phyloP scores from a whole-genome alignment of 1,140 invertebrate genomes.

The Sycophaga agraensis region DNA sequence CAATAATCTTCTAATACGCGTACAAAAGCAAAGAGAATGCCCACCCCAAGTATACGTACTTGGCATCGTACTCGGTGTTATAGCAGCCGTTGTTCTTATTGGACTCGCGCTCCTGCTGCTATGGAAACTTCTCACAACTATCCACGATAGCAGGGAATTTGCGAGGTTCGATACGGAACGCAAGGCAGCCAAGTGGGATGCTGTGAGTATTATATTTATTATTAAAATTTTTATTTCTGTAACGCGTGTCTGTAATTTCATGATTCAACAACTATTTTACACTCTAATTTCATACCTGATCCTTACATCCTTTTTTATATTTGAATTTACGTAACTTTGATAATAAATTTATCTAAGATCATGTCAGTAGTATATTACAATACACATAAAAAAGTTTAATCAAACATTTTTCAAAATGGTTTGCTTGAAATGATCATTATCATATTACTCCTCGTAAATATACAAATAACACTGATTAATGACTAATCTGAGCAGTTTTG shows the following conservation, averaged over 20 bases:
- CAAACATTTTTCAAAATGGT: too few relatives aligned
- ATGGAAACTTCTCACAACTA: slow-evolving; percentile 95
- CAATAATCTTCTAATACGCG: slow-evolving; percentile 61
- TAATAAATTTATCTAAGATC: too few relatives aligned
- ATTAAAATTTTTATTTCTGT: not conserved
- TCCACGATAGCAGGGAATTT: slow-evolving; percentile 94
- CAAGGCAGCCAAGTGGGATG: slow-evolving; percentile 93
- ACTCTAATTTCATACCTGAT: too few relatives aligned
- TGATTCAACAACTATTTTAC: too few relatives aligned
- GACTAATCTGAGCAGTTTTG: too few relatives aligned
- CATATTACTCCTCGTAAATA: too few relatives aligned
- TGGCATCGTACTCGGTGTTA: slow-evolving; percentile 91
- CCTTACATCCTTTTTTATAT: not conserved
- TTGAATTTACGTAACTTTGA: too few relatives aligned
- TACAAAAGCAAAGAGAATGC: slow-evolving; percentile 78
- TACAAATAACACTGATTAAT: too few relatives aligned
- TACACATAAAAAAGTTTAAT: too few relatives aligned
- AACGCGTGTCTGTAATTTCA: not conserved
- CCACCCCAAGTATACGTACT: slow-evolving; percentile 74
- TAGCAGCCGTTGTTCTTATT: slow-evolving; percentile 83
- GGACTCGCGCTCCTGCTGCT: slow-evolving; percentile 87
- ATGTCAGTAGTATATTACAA: too few relatives aligned
- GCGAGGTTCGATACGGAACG: slow-evolving; percentile 96
- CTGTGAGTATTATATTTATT: slow-evolving; percentile 65
- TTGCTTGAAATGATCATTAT: too few relatives aligned